Evolutionary conservation across 2,797 vertebrate species (phyloP), one percentile per base, ranked within the genome.

Genomic region (Enoplosus armatus): DNA sequence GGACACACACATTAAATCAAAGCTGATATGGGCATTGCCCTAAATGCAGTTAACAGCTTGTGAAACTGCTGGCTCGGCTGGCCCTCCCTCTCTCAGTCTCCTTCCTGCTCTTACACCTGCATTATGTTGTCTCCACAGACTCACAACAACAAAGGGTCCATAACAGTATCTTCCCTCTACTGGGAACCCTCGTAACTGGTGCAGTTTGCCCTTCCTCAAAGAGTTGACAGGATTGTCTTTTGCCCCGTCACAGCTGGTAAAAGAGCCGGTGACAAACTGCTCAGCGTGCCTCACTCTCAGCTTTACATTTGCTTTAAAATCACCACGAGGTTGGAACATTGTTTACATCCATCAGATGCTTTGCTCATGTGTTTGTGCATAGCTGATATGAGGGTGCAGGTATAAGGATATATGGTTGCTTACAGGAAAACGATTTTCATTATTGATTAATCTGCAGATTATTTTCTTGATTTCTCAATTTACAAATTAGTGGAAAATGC

Each of bases 181-280:
- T 56, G 86, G 80, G 79, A 79, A 27, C 54, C 45, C 71, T 87
- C 71, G 58, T 72, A 68, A 55, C 66, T 68, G 71, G 33, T 33
- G 75, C 81, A 72, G 71, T 79, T 81, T 75, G 79, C 80, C 67
- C 75, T 78, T 83, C 68, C 66, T 86, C 72, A 70, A 79, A 55
- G 78, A 69, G 73, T 83, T 85, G 89, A 90, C 85, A 84, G 73
- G 78, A 55, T 87, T 82, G 85, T 90, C 86, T 90, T 85, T 90
- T 80, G 72, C 50, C 64, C 62, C 80, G 82, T 89, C 90, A 77
- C 74, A 58, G 82, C 82, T 64, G 75, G 72, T 82, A 35, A 85
- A 84, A 48, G 41, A 76, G 56, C 39, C 41, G 27, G 74, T 85
- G 86, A 85, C 75, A 78, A 83, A 82, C 56, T 53, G 68, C 55